phyloP scores from a whole-genome alignment of 2,113 vertebrate genomes.

The Larimichthys polyactis region DNA sequence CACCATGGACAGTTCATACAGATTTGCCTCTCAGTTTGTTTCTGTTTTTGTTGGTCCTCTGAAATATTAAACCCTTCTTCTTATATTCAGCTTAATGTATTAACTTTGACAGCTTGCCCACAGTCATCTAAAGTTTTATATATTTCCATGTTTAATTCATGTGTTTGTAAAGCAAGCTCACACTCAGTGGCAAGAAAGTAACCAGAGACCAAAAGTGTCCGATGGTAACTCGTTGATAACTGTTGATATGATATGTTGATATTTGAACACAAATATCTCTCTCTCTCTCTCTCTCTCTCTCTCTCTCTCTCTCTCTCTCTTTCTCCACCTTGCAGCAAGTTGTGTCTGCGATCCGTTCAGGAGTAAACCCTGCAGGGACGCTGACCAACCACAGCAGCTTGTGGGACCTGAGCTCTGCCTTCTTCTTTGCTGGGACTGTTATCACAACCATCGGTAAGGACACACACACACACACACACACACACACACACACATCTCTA shows the following conservation, averaged over 20 bases:
- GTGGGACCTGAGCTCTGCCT: slow-evolving; percentile 98
- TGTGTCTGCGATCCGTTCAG: slow-evolving; percentile 94
- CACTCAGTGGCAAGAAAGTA: background rate
- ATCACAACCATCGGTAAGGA: slow-evolving; percentile 96
- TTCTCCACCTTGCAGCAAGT: slow-evolving; percentile 87
- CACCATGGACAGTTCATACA: slow-evolving; percentile 72
- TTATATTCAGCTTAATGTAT: background rate
- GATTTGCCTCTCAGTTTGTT: background rate
- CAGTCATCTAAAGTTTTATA: background rate
- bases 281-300: background rate
- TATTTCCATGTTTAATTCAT: slow-evolving; percentile 33
- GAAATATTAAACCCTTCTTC: background rate
- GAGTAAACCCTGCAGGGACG: slow-evolving; percentile 93
- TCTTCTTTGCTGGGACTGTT: slow-evolving; percentile 98
- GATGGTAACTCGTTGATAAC: background rate
- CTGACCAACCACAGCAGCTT: slow-evolving; percentile 93
- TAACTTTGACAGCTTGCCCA: background rate
- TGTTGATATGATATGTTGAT: background rate
- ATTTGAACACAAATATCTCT: background rate
- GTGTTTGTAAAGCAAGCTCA: background rate
- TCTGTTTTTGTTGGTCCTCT: background rate
- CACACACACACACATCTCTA: slow-evolving; percentile 3
- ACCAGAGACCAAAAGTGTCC: background rate
- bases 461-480: slow-evolving; percentile 9
- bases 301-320: background rate